Conservation (phyloP, 1,140 invertebrate genomes). For the Atopsyche davidsoni region DNA sequence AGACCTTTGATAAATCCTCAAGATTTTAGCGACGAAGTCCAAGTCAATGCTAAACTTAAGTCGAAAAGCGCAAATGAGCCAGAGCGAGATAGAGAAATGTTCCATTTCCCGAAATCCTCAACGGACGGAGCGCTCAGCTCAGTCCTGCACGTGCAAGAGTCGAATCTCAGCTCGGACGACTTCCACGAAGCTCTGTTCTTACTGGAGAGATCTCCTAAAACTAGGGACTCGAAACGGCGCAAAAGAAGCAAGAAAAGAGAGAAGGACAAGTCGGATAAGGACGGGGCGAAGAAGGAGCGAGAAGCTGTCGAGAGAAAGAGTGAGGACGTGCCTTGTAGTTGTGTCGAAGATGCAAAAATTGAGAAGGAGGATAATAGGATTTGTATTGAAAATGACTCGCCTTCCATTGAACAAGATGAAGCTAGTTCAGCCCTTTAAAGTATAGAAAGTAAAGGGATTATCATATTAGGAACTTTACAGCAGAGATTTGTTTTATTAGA, state of each 20-base stretch:
- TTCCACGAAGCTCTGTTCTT: constrained; percentile 57
- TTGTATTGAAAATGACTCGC: constrained; percentile 25
- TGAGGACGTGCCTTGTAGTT: constrained; percentile 8
- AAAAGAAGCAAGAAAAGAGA: constrained; percentile 40
- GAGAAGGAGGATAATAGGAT: constrained; percentile 9
- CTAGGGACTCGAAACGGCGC: constrained; percentile 39
- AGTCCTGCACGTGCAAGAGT: constrained; percentile 54
- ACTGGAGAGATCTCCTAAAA: constrained; percentile 49
- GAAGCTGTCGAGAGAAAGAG: constrained; percentile 5
- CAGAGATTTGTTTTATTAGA: too few species aligned
- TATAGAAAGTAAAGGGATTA: too few species aligned
- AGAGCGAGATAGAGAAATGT: constrained; percentile 49
- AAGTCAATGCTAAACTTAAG: constrained; percentile 29
- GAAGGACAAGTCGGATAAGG: constrained; percentile 33
- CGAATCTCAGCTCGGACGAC: constrained; percentile 54
- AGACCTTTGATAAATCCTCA: constrained; percentile 19
- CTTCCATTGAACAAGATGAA: constrained; percentile 27
- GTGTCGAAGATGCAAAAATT: constrained; percentile 14
- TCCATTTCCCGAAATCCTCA: constrained; percentile 53
- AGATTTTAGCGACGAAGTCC: constrained; percentile 19
- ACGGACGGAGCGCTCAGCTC: constrained; percentile 54
- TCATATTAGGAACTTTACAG: too few species aligned
- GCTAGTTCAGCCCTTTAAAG: constrained; percentile 27
- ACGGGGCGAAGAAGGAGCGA: constrained; percentile 35
- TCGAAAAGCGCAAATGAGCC: constrained; percentile 51